A percentile compares a stretch with the other conserved stretches of the same genome.
phyloP scores from a whole-genome alignment of 2,797 vertebrate species.

The Petrocephalus schoutedeni region DNA sequence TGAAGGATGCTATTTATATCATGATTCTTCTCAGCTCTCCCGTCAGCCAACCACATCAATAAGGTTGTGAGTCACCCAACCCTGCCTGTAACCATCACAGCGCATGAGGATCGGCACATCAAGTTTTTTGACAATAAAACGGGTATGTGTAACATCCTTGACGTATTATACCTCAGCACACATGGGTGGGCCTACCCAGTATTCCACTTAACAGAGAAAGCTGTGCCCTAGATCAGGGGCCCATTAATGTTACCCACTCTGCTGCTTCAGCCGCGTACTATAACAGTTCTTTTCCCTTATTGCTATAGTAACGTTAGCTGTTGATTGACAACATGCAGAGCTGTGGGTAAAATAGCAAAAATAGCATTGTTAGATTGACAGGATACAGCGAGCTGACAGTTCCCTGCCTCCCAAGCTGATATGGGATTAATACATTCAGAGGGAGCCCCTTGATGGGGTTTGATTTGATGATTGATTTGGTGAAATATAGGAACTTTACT shows the following conservation, averaged over 20 bases:
- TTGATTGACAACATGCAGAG: not conserved
- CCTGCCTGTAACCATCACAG: constrained; percentile 93
- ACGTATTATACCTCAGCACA: not conserved
- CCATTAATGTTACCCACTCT: not conserved
- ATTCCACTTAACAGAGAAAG: not conserved
- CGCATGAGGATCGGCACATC: constrained; percentile 94
- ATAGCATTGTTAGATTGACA: not conserved
- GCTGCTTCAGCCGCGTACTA: not conserved
- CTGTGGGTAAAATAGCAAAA: not conserved
- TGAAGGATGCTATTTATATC: not conserved
- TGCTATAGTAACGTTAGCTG: not conserved
- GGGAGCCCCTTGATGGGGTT: not conserved
- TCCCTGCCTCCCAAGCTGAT: not conserved
- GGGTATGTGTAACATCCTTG: constrained; percentile 61
- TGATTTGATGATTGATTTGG: not conserved
- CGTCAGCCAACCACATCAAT: constrained; percentile 84
- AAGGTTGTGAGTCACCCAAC: constrained; percentile 96
- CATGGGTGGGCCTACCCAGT: no score
- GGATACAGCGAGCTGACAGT: not conserved
- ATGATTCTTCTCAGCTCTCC: constrained; percentile 63
- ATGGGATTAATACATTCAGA: not conserved
- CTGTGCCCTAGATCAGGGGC: not conserved
- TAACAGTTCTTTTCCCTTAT: not conserved
- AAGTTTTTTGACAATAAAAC: constrained; percentile 99
- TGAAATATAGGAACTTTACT: not conserved